Conservation (phyloP, 1,140 invertebrate species). For the Micrasema minimum region DNA sequence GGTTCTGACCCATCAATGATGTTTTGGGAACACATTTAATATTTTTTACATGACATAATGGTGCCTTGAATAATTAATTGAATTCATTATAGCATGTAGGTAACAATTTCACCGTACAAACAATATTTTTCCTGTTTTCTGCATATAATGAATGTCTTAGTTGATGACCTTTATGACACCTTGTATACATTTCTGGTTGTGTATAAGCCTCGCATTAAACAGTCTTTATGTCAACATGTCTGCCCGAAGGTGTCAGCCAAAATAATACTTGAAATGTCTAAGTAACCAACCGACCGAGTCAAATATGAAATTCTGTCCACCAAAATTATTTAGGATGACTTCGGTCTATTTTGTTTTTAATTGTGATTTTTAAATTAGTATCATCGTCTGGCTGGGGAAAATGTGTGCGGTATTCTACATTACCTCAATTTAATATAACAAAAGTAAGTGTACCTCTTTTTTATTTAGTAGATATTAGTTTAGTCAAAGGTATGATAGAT, state of each 20-base stretch:
- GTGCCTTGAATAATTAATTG: not conserved
- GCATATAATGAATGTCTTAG: constrained; percentile 9
- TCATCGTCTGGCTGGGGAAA: constrained; percentile 66
- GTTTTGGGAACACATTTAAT: no score
- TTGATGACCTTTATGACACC: constrained; percentile 10
- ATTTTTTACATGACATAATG: no score
- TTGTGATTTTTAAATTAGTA: constrained; percentile 12
- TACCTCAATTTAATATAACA: constrained; percentile 70
- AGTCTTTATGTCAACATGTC: constrained; percentile 7
- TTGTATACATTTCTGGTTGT: not conserved
- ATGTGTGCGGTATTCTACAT: constrained; percentile 70
- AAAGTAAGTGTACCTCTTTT: constrained; percentile 66
- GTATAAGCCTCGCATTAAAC: not conserved
- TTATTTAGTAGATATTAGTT: no score
- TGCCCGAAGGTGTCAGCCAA: no score
- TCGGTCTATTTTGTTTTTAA: constrained; percentile 4
- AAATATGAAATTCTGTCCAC: not conserved
- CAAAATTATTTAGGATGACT: not conserved
- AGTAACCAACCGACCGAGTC: not conserved
- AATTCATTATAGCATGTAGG: constrained; percentile 4
- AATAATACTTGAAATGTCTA: no score
- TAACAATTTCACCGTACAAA: not conserved
- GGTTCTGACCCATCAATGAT: no score
- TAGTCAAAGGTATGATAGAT: no score
- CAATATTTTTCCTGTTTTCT: not conserved